phyloP scores from a whole-genome alignment of 1,140 invertebrate species.

The Nylanderia fulva region DNA sequence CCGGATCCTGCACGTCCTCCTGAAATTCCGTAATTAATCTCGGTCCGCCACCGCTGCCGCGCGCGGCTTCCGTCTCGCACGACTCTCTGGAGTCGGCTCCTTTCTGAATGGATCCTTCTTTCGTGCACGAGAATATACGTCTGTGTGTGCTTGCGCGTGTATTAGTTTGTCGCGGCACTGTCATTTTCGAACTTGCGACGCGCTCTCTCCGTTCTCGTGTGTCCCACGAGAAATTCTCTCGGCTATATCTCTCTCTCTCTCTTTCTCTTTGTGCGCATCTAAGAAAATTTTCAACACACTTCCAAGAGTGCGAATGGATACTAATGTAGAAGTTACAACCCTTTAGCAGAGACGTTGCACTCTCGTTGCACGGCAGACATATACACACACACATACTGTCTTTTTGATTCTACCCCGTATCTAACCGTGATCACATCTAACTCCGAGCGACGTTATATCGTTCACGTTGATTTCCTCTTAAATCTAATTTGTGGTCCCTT shows the following conservation, averaged over 20 bases:
- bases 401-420: neutral
- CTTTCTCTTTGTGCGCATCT: neutral
- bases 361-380: neutral
- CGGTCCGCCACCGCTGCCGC: conserved; percentile 46
- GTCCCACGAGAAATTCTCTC: conserved; percentile 22
- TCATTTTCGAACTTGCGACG: conserved; percentile 44
- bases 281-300: conserved; percentile 45
- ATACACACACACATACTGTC: too few species aligned
- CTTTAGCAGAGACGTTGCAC: conserved; percentile 13
- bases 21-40: conserved; percentile 75
- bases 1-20: conserved; percentile 51
- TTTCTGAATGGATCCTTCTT: conserved; percentile 52
- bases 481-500: conserved; percentile 19
- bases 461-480: neutral
- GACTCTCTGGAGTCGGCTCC: conserved; percentile 7
- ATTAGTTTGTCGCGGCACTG: conserved; percentile 24
- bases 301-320: conserved; percentile 37
- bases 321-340: conserved; percentile 47
- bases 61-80: conserved; percentile 61
- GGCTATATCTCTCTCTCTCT: neutral
- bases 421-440: neutral
- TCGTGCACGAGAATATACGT: neutral
- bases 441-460: conserved; percentile 17
- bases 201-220: neutral
- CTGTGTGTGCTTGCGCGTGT: neutral